phyloP scores from a whole-genome alignment of 2,888 invertebrate species.

The Pandemis heparana region DNA sequence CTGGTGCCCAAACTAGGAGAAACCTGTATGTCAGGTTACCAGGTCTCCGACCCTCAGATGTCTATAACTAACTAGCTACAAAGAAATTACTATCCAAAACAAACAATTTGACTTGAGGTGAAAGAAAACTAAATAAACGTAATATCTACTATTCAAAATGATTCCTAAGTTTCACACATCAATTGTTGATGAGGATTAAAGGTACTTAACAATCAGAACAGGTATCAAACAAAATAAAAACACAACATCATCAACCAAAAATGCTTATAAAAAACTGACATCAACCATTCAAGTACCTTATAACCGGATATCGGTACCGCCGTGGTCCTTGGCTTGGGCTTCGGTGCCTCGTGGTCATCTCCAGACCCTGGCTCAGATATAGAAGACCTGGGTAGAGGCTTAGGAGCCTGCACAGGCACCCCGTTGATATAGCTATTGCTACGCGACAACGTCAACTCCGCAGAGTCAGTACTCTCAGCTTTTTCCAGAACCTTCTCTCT shows the following conservation, averaged over 20 bases:
- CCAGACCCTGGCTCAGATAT: constrained; percentile 88
- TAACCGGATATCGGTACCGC: constrained; percentile 89
- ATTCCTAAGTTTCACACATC: no score
- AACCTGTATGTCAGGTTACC: no score
- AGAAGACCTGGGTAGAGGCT: constrained; percentile 92
- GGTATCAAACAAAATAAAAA: constrained; percentile 12
- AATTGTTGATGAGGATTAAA: no score
- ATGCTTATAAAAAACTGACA: constrained; percentile 23
- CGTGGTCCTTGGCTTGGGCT: constrained; percentile 90
- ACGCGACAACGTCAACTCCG: constrained; percentile 67
- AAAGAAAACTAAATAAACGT: no score
- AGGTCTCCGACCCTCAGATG: no score
- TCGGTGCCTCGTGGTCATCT: constrained; percentile 81
- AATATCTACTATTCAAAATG: no score
- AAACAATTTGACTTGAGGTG: no score
- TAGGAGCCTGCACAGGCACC: constrained; percentile 86
- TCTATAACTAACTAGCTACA: no score
- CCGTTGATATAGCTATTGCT: constrained; percentile 79
- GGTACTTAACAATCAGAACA: no score
- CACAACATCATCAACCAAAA: constrained; percentile 33
- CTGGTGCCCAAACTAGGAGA: no score
- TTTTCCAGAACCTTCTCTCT: constrained; percentile 42
- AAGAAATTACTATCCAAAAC: no score
- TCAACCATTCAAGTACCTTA: constrained; percentile 86
- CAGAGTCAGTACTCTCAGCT: constrained; percentile 50